Evolutionary conservation across 2,888 invertebrate genomes (phyloP).

Genomic region (Micoletzkya japonica): DNA sequence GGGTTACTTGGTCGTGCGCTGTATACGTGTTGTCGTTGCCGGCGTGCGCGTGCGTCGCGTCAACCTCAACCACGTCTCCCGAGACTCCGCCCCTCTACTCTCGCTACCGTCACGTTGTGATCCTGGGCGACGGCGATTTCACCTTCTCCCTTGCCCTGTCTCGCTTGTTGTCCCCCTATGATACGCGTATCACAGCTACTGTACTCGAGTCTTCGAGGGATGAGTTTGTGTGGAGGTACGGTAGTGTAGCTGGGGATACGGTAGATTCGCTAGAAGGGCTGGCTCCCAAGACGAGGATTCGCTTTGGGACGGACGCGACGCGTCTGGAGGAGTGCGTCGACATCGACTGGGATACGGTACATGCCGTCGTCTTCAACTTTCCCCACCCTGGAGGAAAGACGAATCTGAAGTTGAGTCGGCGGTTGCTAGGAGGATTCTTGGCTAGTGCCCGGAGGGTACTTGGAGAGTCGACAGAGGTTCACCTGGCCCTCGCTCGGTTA

Average conservation of each 20-base stretch:
- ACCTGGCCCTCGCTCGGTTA: slow-evolving; percentile 45
- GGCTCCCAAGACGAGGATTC: slow-evolving; percentile 33
- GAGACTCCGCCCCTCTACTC: background rate
- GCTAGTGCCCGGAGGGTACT: slow-evolving; percentile 34
- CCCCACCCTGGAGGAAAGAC: slow-evolving; percentile 73
- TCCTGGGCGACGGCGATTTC: slow-evolving; percentile 49
- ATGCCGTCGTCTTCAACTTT: slow-evolving; percentile 72
- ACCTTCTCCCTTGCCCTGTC: slow-evolving; percentile 43
- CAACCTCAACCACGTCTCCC: slow-evolving; percentile 10
- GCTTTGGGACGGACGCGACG: slow-evolving; percentile 43
- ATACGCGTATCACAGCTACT: slow-evolving; percentile 33
- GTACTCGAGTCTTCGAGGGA: slow-evolving; percentile 38
- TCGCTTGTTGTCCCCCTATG: slow-evolving; percentile 16
- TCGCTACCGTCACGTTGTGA: slow-evolving; percentile 27
- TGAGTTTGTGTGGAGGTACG: slow-evolving; percentile 36
- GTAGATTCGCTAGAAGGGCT: slow-evolving; percentile 26
- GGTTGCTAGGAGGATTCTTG: slow-evolving; percentile 66
- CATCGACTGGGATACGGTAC: slow-evolving; percentile 31
- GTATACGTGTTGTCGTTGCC: slow-evolving; percentile 3
- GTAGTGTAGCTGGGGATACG: slow-evolving; percentile 23
- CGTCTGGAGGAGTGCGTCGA: slow-evolving; percentile 30
- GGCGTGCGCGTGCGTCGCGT: background rate
- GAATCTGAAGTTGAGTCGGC: slow-evolving; percentile 70
- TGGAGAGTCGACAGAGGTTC: slow-evolving; percentile 34
- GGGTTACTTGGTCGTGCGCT: too few species aligned